A percentile compares a stretch with the other conserved stretches of the same genome.
Evolutionary conservation across 2,113 vertebrate species (phyloP).

Genomic region (Morone saxatilis): DNA sequence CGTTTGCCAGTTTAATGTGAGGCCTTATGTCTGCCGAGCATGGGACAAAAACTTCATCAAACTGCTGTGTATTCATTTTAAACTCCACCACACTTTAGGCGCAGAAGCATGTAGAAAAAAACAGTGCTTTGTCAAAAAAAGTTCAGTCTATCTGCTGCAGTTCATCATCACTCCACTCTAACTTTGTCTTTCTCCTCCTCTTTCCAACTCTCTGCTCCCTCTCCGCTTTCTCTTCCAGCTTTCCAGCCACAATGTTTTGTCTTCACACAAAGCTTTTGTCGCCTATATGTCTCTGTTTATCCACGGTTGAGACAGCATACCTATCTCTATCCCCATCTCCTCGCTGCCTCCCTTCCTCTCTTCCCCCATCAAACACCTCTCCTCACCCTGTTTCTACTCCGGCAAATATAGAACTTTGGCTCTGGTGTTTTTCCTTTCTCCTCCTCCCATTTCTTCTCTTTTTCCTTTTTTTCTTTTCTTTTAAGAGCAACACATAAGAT

Average conservation of each 20-base stretch:
- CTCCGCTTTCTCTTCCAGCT: constrained; percentile 7
- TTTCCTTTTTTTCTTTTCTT: not conserved
- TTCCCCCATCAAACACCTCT: constrained; percentile 37
- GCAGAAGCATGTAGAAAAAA: too few species aligned
- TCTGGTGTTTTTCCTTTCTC: constrained; percentile 2
- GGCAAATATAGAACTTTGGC: constrained; percentile 45
- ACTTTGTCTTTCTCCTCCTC: not conserved
- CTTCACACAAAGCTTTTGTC: constrained; percentile 1
- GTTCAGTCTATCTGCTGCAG: not conserved
- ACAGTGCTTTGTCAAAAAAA: too few species aligned
- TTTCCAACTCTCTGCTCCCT: not conserved
- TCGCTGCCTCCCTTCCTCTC: not conserved
- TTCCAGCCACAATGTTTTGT: constrained; percentile 38
- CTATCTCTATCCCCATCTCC: constrained; percentile 12
- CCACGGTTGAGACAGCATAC: not conserved
- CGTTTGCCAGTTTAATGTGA: too few species aligned
- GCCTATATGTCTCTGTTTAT: constrained; percentile 28
- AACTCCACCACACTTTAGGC: too few species aligned
- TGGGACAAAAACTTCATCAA: too few species aligned
- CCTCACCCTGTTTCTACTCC: constrained; percentile 3
- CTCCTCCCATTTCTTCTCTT: not conserved
- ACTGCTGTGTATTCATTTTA: too few species aligned
- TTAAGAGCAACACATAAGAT: not conserved
- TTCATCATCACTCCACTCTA: too few species aligned
- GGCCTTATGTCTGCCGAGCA: too few species aligned